Conservation (phyloP, 2,888 invertebrate genomes). For the Aleiodes leptofemur region DNA sequence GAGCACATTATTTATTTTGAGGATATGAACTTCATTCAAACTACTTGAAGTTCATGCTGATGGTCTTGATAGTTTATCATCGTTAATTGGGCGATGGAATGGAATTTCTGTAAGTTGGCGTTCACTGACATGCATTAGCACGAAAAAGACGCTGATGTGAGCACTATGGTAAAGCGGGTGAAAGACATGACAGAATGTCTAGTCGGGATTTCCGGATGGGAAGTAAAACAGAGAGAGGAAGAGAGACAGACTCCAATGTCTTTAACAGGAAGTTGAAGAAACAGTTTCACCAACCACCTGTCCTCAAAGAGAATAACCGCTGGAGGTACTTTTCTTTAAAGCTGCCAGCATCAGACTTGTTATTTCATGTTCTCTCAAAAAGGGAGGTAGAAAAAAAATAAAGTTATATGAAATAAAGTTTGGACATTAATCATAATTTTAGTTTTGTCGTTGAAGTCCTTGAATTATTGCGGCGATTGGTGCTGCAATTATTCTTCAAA, state of each 20-base stretch:
- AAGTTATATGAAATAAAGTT: background rate
- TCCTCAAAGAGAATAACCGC: conserved; percentile 13
- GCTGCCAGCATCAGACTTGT: conserved; percentile 17
- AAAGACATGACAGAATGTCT: conserved; percentile 34
- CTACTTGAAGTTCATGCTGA: too few species aligned
- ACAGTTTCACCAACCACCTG: conserved; percentile 22
- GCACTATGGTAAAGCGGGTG: conserved; percentile 26
- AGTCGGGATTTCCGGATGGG: conserved; percentile 33
- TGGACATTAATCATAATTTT: background rate
- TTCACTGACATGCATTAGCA: conserved; percentile 21
- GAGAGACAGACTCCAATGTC: conserved; percentile 14
- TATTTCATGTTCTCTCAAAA: conserved; percentile 8
- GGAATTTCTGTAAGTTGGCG: background rate
- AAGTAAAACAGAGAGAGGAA: conserved; percentile 2
- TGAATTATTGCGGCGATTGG: background rate
- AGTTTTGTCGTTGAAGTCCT: background rate
- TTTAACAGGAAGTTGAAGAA: conserved; percentile 29
- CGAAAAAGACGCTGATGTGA: conserved; percentile 33
- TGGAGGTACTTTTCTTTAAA: conserved; percentile 19
- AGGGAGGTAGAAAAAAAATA: background rate
- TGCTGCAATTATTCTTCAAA: too few species aligned
- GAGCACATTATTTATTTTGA: too few species aligned
- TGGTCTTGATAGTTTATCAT: too few species aligned
- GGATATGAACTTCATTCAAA: too few species aligned
- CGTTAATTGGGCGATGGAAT: too few species aligned